A percentile compares a stretch with the other conserved stretches of the same genome.
These are phyloP conservation scores for Cyanoliseus patagonus DNA, from an alignment of 2,113 vertebrate species.

Conservation along the genomic window DNA sequence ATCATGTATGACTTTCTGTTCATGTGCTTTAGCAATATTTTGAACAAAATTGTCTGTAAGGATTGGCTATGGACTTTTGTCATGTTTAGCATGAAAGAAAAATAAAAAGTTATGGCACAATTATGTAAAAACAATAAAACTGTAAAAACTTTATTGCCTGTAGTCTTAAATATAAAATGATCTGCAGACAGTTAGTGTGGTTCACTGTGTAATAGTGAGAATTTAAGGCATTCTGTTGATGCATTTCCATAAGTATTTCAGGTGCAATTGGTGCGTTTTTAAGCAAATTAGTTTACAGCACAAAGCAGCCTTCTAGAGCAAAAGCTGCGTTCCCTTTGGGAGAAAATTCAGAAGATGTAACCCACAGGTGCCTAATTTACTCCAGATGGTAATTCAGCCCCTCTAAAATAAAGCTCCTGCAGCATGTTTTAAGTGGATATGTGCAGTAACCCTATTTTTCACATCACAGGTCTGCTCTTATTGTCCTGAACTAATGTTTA, in stretches of 20 bases:
- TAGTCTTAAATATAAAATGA: background rate
- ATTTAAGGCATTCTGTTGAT: background rate
- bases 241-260: background rate
- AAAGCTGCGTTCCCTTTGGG: background rate
- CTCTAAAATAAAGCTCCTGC: background rate
- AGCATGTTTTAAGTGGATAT: background rate
- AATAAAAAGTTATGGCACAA: background rate
- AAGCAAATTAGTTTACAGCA: background rate
- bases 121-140: background rate
- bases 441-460: background rate
- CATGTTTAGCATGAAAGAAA: background rate
- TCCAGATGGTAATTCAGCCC: background rate
- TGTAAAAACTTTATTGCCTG: background rate
- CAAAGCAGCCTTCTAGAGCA: background rate
- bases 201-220: background rate
- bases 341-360: background rate
- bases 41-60: background rate
- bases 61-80: background rate
- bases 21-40: background rate
- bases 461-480: background rate
- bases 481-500: background rate
- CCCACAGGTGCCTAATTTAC: background rate
- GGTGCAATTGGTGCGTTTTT: background rate
- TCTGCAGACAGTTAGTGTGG: background rate
- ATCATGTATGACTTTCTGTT: background rate